These are phyloP conservation scores for Columbina picui DNA, from an alignment of 2,113 vertebrate genomes.

Conservation along the genomic window DNA sequence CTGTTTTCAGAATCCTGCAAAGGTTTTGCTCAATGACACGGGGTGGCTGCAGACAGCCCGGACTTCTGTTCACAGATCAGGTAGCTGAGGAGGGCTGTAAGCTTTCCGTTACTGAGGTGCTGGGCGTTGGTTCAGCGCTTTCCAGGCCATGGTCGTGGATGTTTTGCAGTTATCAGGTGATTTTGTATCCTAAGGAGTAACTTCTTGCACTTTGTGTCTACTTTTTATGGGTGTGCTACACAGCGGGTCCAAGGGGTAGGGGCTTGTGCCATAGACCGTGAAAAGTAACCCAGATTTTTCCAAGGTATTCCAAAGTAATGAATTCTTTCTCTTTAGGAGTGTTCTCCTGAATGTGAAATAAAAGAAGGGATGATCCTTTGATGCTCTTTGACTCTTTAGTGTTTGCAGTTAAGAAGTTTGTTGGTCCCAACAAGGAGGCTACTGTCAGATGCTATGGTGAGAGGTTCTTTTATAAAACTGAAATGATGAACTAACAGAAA, in stretches of 20 bases:
- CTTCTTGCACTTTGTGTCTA: neutral
- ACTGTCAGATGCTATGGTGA: neutral
- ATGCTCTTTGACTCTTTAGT: neutral
- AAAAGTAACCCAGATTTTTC: neutral
- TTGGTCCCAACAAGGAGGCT: neutral
- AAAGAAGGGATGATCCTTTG: neutral
- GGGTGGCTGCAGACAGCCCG: neutral
- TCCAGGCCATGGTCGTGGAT: neutral
- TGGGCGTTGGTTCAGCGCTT: neutral
- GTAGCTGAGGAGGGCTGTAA: neutral
- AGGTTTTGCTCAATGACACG: neutral
- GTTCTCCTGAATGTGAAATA: neutral
- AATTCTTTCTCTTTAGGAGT: neutral
- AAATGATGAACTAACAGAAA: neutral
- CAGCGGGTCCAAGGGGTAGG: neutral
- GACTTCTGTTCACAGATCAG: neutral
- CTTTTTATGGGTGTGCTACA: neutral
- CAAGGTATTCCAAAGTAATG: neutral
- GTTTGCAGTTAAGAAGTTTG: neutral
- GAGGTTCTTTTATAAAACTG: neutral
- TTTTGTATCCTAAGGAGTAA: neutral
- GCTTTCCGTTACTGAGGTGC: neutral
- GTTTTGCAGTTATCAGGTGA: neutral
- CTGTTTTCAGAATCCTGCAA: neutral
- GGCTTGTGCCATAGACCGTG: neutral